Evolutionary conservation across 2,797 vertebrate genomes (phyloP).

Genomic region (Channa striata): DNA sequence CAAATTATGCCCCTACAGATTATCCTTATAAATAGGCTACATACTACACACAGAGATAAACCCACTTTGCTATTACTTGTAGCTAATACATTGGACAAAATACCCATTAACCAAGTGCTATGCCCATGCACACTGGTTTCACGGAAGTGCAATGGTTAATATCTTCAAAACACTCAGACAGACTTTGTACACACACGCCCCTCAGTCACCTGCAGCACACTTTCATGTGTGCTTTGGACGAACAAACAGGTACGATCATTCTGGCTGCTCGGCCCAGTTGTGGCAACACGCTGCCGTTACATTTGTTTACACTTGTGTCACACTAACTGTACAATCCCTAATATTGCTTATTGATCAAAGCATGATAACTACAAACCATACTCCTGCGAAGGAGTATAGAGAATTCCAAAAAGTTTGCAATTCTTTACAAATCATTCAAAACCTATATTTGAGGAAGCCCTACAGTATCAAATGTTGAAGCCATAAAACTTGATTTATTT

Average conservation of each 20-base stretch:
- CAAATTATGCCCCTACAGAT: slow-evolving; percentile 26
- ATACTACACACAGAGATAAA: slow-evolving; percentile 1
- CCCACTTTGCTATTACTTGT: background rate
- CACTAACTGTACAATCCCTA: background rate
- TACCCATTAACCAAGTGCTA: background rate
- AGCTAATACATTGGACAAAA: background rate
- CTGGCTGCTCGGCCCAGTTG: slow-evolving; percentile 21
- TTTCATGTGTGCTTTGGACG: slow-evolving; percentile 43
- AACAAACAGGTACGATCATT: slow-evolving; percentile 34
- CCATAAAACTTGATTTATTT: no score
- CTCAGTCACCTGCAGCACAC: slow-evolving; percentile 48
- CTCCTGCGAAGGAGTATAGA: no score
- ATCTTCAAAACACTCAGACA: slow-evolving; percentile 21
- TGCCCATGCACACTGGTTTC: slow-evolving; percentile 34
- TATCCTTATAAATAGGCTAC: background rate
- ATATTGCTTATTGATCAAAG: slow-evolving; percentile 3
- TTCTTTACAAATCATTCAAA: no score
- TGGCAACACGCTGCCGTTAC: slow-evolving; percentile 25
- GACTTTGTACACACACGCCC: slow-evolving; percentile 16
- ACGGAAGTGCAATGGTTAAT: slow-evolving; percentile 22
- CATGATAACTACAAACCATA: no score
- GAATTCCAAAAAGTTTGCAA: no score
- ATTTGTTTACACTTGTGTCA: slow-evolving; percentile 39
- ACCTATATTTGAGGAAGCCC: no score
- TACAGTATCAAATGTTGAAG: no score